Base-by-base conservation (phyloP, 2,113 vertebrate genomes). In the Terrapene triunguis region DNA sequence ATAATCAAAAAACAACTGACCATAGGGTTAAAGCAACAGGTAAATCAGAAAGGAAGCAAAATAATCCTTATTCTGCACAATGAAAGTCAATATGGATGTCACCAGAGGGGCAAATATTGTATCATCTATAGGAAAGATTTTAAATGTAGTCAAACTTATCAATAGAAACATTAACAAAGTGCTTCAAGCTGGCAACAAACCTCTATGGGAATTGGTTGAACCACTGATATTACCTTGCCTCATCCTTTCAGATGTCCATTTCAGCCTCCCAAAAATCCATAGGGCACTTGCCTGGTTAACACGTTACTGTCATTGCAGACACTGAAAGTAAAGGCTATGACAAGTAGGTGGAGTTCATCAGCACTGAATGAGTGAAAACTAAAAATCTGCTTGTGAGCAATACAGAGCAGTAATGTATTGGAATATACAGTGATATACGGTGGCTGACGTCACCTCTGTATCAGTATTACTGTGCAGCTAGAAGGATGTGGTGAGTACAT, bases 401-500 rank as follows among this genome's bases (percentile, higher is more conserved):
- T 57, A 80, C 4, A 10, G n/a, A 38, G 91, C 90, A 5, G 85
- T 44, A 54, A 17, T 84, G 92, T 78, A 24, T 80, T 97, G 97
- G 94, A 94, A 94, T 91, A 14, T 29, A 79, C n/a, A 44, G 85
- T 1, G 32, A 65, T 55, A 88, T 69, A 72, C 42, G 90, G 92
- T 1, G 29, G 81, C 8, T 97, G 96, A 97, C 96, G 97, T 97
- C 97, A 97, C 35, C 69, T 1, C 85, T 83, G 93, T 95, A 91
- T 91, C 96, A 48, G 88, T 90, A 95, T 97, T 95, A 97, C 96
- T 97, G 95, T 93, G 92, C 94, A 0, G 78, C 69, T 6, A 96
- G 94, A 91, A 97, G 96, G 97, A 97, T 97, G 97, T 97, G 97
- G 96, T 97, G 92, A 97, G 80, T 76, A 35, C 54, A 89, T 93